phyloP scores from a whole-genome alignment of 2,888 invertebrate genomes.

The Mesochorus sp. region DNA sequence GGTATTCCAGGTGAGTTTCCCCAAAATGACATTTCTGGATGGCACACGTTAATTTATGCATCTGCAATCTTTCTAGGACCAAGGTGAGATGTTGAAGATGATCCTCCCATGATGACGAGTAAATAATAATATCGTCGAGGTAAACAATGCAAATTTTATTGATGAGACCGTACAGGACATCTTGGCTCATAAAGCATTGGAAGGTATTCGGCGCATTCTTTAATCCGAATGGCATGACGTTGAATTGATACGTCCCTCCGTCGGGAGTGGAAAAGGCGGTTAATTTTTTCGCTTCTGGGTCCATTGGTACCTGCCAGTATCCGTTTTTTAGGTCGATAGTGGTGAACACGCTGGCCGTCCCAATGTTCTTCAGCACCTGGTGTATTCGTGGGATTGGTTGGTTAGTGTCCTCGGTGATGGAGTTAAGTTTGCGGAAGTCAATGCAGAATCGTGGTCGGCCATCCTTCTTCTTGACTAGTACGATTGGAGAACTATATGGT shows the following conservation, averaged over 20 bases:
- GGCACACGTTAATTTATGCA: conserved; percentile 11
- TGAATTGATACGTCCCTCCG: background rate
- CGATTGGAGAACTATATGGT: conserved; percentile 55
- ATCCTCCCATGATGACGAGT: background rate
- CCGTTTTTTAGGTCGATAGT: conserved; percentile 68
- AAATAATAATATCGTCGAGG: conserved; percentile 7
- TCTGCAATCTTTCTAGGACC: background rate
- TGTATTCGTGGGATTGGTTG: conserved; percentile 63
- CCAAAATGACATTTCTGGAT: background rate
- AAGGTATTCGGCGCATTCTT: background rate
- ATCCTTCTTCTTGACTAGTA: conserved; percentile 48
- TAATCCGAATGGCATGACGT: conserved; percentile 3
- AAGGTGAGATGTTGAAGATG: background rate
- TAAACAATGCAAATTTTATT: background rate
- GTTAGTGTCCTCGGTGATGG: conserved; percentile 53
- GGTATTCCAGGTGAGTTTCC: background rate
- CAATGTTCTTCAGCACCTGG: conserved; percentile 61
- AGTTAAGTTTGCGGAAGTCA: conserved; percentile 66
- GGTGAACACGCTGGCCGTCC: conserved; percentile 65
- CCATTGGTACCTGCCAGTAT: conserved; percentile 68
- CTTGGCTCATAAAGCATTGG: conserved; percentile 2
- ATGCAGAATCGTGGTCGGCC: conserved; percentile 48
- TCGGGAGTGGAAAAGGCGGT: background rate
- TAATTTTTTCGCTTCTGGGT: background rate
- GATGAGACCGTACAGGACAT: background rate